A percentile compares a stretch with the other conserved stretches of the same genome.
phyloP scores from a whole-genome alignment of 2,113 vertebrate genomes.

The Bungarus multicinctus region DNA sequence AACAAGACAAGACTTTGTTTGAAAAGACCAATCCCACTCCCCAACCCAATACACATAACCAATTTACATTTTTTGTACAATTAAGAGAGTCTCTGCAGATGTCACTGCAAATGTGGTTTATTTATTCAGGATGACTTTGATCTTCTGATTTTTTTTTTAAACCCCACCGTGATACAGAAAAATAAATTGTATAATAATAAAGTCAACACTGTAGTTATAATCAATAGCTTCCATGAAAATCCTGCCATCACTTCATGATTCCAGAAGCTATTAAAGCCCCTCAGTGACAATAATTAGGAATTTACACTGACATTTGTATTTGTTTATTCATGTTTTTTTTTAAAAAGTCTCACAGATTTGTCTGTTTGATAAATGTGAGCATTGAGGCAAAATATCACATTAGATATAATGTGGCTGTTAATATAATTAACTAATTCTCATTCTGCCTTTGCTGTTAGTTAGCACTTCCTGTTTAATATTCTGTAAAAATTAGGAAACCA shows the following conservation, averaged over 20 bases:
- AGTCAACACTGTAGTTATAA: constrained; percentile 21
- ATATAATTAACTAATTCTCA: constrained; percentile 14
- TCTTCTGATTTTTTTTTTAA: constrained; percentile 13
- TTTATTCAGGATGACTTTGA: neutral
- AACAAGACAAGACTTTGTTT: constrained; percentile 7
- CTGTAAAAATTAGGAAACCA: neutral
- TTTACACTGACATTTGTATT: neutral
- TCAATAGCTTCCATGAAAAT: constrained; percentile 40
- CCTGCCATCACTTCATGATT: constrained; percentile 3
- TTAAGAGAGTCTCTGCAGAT: neutral
- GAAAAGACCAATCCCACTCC: neutral
- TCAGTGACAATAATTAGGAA: neutral
- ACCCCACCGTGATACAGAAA: constrained; percentile 12
- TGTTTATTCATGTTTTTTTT: neutral
- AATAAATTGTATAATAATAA: constrained; percentile 23
- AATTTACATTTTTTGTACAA: neutral
- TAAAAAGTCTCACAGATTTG: neutral
- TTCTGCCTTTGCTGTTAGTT: neutral
- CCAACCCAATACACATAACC: neutral
- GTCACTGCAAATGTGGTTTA: neutral
- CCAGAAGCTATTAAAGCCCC: constrained; percentile 22
- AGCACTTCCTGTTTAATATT: neutral
- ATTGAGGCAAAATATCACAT: neutral
- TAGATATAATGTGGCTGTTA: neutral
- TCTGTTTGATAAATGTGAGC: neutral